Base-by-base conservation (phyloP, 2,797 vertebrate genomes). In the Lepus oiostolus region DNA sequence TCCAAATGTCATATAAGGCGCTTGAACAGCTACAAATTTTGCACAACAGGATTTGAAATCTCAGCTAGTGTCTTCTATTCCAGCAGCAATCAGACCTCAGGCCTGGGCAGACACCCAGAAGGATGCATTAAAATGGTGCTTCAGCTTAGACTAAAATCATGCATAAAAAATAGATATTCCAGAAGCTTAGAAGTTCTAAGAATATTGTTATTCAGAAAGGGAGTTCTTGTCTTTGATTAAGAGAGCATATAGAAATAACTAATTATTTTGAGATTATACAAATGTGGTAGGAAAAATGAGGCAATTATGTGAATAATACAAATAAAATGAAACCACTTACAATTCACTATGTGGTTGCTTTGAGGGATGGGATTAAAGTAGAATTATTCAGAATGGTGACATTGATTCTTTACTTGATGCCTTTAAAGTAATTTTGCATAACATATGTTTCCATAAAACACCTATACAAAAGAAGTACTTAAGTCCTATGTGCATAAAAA, bases 281-380 rank as follows among this genome's bases (percentile, higher is more conserved):
- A 65, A 10, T 26, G 4, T 75, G 42, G 54, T 62, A 19, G 30
- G 42, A 87, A 38, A 96, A 96, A 93, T 85, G 32, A 96, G 38
- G 22, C 35, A 87, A 77, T 89, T 95, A 24, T 94, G 42, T 90
- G 74, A 74, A 62, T 50, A 88, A 70, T n/a, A 81, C 26, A 85
- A 89, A 87, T 68, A n/a, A 77, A 87, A n/a, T 17, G 42, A 91
- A 94, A 71, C 1, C 67, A 75, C 60, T 75, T 67, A 42, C 32
- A 65, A 38, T 84, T 76, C 9, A 52, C 32, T 28, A 19, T 83
- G 30, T 81, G 60, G 9, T 70, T 86, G 30, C 22, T 93, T 76
- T 50, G 35, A 38, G 26, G 7, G 8, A 4, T 75, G 21, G 52
- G 21, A 32, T 10, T 80, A 5, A 89, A 42, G 26, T 65, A 88